Conservation (phyloP, 2,113 vertebrate species). For the Chionis minor region DNA sequence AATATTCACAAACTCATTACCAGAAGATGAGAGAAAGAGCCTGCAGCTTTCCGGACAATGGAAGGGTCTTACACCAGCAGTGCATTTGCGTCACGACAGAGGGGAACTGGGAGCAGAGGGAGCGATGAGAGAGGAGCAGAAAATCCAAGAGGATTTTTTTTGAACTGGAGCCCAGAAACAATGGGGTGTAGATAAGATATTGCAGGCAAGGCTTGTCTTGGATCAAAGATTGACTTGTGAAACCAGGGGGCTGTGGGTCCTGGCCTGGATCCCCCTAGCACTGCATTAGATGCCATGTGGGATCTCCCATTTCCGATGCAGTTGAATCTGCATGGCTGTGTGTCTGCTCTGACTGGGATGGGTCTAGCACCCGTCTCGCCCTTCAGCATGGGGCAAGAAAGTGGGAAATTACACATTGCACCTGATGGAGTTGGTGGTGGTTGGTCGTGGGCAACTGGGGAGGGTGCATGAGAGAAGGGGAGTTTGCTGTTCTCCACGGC, state of each 20-base stretch:
- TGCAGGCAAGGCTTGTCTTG: not conserved
- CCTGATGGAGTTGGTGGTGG: not conserved
- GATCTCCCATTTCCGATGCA: not conserved
- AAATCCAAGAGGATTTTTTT: not conserved
- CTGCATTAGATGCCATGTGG: not conserved
- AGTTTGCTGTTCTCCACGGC: not conserved
- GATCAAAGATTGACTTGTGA: not conserved
- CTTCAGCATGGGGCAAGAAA: fast-evolving
- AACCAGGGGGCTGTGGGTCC: not conserved
- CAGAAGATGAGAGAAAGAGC: not conserved
- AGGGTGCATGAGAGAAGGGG: not conserved
- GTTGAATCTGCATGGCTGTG: fast-evolving
- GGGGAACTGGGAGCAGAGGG: not conserved
- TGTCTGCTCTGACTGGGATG: fast-evolving
- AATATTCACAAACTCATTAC: not conserved
- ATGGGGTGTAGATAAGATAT: not conserved
- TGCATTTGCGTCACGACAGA: not conserved
- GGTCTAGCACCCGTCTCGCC: not conserved
- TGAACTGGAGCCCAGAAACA: not conserved
- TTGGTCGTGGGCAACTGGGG: not conserved
- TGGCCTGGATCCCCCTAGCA: not conserved
- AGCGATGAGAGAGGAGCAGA: not conserved
- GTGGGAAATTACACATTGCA: not conserved
- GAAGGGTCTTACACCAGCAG: not conserved
- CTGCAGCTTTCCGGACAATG: not conserved